phyloP scores from a whole-genome alignment of 2,888 invertebrate genomes.

The Galerucella nymphaeae region DNA sequence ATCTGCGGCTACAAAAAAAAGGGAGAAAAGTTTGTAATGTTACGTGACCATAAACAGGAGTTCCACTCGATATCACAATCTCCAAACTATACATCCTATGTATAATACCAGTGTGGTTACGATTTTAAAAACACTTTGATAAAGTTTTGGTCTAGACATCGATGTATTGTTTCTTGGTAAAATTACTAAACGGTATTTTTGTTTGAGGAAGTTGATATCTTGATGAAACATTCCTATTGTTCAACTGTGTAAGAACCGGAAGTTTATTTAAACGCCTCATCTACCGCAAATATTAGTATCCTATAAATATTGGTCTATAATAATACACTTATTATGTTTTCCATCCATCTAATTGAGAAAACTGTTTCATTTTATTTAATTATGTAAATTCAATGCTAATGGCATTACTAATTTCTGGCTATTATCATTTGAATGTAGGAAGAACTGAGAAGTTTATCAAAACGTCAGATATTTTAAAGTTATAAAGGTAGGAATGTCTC shows the following conservation, averaged over 20 bases:
- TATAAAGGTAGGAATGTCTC: background rate
- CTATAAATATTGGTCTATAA: too few species aligned
- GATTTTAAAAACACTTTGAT: too few species aligned
- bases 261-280: too few species aligned
- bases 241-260: too few species aligned
- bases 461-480: background rate
- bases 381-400: background rate
- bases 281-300: too few species aligned
- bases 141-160: background rate
- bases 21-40: background rate
- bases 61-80: background rate
- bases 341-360: background rate
- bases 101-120: too few species aligned
- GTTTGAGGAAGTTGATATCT: slow-evolving; percentile 1
- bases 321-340: background rate
- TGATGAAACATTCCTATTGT: background rate
- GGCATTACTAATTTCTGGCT: background rate
- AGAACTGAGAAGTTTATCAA: background rate
- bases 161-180: background rate
- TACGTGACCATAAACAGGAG: background rate
- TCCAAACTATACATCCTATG: too few species aligned
- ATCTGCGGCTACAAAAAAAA: background rate
- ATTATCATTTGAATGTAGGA: background rate
- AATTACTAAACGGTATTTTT: background rate
- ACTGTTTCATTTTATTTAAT: background rate